Percentiles rank a stretch among this genome's conserved stretches.
Conservation (phyloP, 2,797 vertebrate species). For the Glyptemys insculpta region DNA sequence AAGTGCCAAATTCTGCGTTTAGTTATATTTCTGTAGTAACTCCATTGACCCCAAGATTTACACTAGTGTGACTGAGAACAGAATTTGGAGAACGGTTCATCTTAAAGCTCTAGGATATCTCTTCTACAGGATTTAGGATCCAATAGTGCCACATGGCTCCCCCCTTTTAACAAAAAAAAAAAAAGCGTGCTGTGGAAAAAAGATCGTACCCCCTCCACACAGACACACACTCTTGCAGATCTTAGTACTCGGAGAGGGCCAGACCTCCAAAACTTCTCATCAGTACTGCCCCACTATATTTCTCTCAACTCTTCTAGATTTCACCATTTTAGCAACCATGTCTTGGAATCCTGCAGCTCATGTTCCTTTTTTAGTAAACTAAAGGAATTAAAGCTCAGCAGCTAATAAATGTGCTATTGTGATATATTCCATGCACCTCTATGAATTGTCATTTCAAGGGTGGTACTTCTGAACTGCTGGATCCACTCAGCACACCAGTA, state of each 20-base stretch:
- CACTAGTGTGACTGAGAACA: neutral
- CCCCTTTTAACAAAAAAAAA: no score
- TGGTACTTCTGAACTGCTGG: neutral
- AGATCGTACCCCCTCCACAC: neutral
- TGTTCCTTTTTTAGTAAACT: neutral
- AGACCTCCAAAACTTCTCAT: neutral
- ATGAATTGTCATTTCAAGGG: neutral
- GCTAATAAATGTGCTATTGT: neutral
- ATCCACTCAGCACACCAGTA: neutral
- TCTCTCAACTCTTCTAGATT: neutral
- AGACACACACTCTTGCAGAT: neutral
- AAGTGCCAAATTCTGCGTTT: neutral
- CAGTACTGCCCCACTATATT: neutral
- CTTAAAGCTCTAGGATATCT: neutral
- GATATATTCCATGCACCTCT: constrained; percentile 31
- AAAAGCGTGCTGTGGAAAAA: no score
- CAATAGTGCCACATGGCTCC: neutral
- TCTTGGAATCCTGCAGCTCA: neutral
- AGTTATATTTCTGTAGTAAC: neutral
- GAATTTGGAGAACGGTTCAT: neutral
- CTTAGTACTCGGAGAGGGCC: neutral
- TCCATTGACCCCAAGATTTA: neutral
- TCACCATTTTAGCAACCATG: neutral
- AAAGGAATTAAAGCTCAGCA: constrained; percentile 10
- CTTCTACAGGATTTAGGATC: neutral